A percentile compares a stretch with the other conserved stretches of the same genome.
These are phyloP conservation scores for Calosoma granatense DNA, from an alignment of 1,140 invertebrate species.

Conservation along the genomic window DNA sequence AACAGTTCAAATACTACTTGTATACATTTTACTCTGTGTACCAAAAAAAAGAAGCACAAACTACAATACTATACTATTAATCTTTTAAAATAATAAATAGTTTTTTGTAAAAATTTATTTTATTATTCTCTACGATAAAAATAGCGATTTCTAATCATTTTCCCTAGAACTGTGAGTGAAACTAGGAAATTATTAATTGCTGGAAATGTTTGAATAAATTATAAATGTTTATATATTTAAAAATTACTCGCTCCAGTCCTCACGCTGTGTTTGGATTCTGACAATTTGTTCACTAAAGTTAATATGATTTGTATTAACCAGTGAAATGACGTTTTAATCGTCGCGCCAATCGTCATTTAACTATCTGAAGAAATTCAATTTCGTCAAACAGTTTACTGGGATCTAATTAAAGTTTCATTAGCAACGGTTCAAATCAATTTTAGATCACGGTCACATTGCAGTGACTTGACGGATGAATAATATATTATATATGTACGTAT, in stretches of 20 bases:
- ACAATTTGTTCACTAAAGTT: no score
- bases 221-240: no score
- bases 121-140: background rate
- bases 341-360: background rate
- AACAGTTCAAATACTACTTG: conserved; percentile 1
- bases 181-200: background rate
- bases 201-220: no score
- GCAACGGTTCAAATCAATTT: no score
- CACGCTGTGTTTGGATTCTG: no score
- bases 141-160: no score
- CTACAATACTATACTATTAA: background rate
- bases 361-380: background rate
- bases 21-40: background rate
- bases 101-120: background rate
- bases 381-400: background rate
- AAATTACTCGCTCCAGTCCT: no score
- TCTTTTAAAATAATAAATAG: background rate
- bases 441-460: no score
- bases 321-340: background rate
- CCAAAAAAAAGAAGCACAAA: background rate
- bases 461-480: no score
- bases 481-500: no score
- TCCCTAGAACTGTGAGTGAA: no score
- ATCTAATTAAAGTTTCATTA: background rate
- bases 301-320: no score